These are phyloP conservation scores for Rhynchonema sp. DNA, from an alignment of 2,888 invertebrate species.

Conservation along the genomic window DNA sequence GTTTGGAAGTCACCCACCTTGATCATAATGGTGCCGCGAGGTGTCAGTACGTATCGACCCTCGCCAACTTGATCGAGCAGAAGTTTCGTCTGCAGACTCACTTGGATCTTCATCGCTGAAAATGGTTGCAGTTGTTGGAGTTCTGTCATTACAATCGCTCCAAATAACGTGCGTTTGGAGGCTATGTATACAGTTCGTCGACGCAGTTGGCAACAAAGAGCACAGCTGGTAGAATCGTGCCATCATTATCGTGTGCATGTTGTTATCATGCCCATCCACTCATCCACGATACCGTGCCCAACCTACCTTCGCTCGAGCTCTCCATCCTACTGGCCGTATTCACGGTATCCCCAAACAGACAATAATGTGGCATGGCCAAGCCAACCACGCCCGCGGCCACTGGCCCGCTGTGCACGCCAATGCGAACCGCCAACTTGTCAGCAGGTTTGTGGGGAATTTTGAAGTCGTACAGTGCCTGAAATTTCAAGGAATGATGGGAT, in stretches of 20 bases:
- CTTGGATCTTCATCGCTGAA: not conserved
- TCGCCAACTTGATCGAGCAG: not conserved
- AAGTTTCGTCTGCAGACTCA: not conserved
- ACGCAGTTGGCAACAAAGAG: no score
- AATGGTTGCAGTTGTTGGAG: not conserved
- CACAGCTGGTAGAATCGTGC: no score
- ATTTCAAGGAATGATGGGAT: not conserved
- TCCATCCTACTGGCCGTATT: not conserved
- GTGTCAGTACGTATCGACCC: not conserved
- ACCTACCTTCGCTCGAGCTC: not conserved
- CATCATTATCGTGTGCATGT: no score
- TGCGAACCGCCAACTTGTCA: constrained; percentile 19
- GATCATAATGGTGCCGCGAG: not conserved
- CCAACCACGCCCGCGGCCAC: constrained; percentile 25
- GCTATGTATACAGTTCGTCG: no score
- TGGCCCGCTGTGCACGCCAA: constrained; percentile 24
- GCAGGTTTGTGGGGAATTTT: constrained; percentile 7
- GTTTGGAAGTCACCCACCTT: not conserved
- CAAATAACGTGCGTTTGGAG: no score
- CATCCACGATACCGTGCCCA: no score
- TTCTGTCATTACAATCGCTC: no score
- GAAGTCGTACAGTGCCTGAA: not conserved
- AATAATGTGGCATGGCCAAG: constrained; percentile 20
- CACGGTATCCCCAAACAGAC: constrained; percentile 23
- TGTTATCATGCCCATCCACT: not conserved